Conservation (phyloP, 2,113 vertebrate genomes). For the Pseudolaguvia tuberculata region DNA sequence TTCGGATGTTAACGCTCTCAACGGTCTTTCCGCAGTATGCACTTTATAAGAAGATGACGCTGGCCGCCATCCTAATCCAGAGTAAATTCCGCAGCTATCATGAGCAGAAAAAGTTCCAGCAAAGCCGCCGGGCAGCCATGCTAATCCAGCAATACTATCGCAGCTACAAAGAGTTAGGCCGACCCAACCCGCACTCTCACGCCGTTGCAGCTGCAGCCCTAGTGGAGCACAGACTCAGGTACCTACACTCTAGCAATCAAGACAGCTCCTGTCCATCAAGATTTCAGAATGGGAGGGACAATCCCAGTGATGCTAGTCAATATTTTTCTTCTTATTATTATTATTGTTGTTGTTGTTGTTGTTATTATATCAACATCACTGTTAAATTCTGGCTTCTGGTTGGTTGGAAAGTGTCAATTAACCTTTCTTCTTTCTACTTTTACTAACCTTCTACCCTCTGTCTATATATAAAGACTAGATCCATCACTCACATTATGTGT, state of each 20-base stretch:
- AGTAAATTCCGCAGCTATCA: conserved; percentile 98
- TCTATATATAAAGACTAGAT: not conserved
- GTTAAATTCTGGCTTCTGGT: not conserved
- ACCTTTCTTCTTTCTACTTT: not conserved
- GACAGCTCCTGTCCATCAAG: not conserved
- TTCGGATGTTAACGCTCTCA: not conserved
- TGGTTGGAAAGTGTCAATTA: not conserved
- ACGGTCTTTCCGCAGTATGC: conserved; percentile 80
- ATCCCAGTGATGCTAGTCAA: not conserved
- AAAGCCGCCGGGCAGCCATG: conserved; percentile 91
- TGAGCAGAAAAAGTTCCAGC: conserved; percentile 95
- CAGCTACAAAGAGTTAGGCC: conserved; percentile 89
- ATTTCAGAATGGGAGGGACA: not conserved
- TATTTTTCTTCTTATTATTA: not conserved
- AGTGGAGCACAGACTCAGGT: conserved; percentile 56
- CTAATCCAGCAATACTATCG: conserved; percentile 98
- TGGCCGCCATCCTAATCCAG: conserved; percentile 99
- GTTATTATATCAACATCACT: not conserved
- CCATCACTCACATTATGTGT: too few relatives aligned
- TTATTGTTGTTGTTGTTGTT: not conserved
- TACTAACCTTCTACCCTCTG: not conserved
- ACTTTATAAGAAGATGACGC: conserved; percentile 99
- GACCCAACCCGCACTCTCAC: conserved; percentile 74
- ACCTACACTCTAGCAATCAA: not conserved
- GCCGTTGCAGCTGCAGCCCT: conserved; percentile 65